phyloP scores from a whole-genome alignment of 2,888 invertebrate genomes.

The Pyrocoelia pectoralis region DNA sequence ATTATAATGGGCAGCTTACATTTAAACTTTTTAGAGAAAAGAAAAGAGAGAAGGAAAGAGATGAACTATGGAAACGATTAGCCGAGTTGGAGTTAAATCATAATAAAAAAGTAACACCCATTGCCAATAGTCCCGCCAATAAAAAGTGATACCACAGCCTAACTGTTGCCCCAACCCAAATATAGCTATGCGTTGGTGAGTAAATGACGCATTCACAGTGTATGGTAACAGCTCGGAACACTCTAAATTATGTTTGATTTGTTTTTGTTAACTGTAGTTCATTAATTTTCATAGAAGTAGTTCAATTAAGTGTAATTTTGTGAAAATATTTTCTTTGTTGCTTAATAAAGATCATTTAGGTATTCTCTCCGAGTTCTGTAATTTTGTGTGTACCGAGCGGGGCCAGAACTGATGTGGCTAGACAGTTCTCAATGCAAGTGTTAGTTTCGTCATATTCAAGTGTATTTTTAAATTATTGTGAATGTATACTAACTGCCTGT shows the following conservation, averaged over 20 bases:
- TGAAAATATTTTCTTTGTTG: conserved; percentile 28
- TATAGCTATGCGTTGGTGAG: conserved; percentile 48
- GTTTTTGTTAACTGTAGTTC: conserved; percentile 31
- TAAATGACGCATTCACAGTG: conserved; percentile 37
- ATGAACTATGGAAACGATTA: conserved; percentile 97
- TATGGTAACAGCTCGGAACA: conserved; percentile 37
- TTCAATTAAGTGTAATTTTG: conserved; percentile 31
- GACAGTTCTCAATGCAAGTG: conserved; percentile 30
- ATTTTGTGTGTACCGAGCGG: conserved; percentile 34
- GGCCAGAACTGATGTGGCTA: conserved; percentile 30
- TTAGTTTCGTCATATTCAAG: conserved; percentile 39
- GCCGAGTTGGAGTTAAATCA: conserved; percentile 86
- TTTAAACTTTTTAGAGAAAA: conserved; percentile 75
- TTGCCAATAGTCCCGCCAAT: conserved; percentile 54
- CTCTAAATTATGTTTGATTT: conserved; percentile 36
- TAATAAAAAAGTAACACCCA: conserved; percentile 60
- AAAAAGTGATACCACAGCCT: conserved; percentile 58
- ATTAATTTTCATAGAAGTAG: conserved; percentile 30
- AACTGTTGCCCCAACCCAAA: conserved; percentile 48
- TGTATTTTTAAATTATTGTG: conserved; percentile 50
- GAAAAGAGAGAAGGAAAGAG: conserved; percentile 94
- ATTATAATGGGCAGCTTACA: background rate
- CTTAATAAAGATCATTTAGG: conserved; percentile 28
- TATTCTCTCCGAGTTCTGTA: conserved; percentile 23
- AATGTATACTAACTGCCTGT: conserved; percentile 42